Evolutionary conservation across 2,797 vertebrate species (phyloP).

Genomic region (Benthosema pterotum): DNA sequence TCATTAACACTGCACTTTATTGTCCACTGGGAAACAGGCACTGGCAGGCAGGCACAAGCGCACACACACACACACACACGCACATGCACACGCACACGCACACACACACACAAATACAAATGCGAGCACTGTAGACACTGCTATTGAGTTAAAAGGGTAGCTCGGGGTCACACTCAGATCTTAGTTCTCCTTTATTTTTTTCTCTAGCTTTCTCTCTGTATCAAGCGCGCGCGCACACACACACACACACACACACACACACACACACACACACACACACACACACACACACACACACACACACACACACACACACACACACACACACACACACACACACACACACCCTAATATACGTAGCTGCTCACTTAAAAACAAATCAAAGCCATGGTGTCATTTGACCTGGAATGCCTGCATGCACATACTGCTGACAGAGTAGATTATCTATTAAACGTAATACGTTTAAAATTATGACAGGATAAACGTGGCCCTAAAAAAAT

Average conservation of each 20-base stretch:
- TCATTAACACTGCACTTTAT: conserved; percentile 81
- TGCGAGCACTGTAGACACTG: neutral
- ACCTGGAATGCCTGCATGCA: conserved; percentile 3
- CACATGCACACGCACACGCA: conserved; percentile 23
- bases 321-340: conserved; percentile 10
- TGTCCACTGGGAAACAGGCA: conserved; percentile 62
- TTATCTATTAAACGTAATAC: conserved; percentile 13
- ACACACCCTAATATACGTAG: neutral
- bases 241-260: conserved; percentile 28
- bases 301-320: conserved; percentile 29
- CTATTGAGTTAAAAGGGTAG: too few relatives aligned
- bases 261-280: conserved; percentile 12
- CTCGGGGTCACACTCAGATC: too few relatives aligned
- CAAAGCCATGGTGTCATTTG: neutral
- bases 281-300: conserved; percentile 3
- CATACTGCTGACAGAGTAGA: conserved; percentile 19
- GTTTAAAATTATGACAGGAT: conserved; percentile 42
- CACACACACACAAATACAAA: conserved; percentile 11
- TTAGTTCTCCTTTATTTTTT: too few relatives aligned
- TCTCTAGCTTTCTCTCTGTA: too few relatives aligned
- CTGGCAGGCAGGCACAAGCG: conserved; percentile 11
- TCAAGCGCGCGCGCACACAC: neutral
- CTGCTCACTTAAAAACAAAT: neutral
- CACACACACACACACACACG: neutral
- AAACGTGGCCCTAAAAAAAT: conserved; percentile 2